These are phyloP conservation scores for Brachionus plicatilis DNA, from an alignment of 1,140 invertebrate species.

Conservation along the genomic window DNA sequence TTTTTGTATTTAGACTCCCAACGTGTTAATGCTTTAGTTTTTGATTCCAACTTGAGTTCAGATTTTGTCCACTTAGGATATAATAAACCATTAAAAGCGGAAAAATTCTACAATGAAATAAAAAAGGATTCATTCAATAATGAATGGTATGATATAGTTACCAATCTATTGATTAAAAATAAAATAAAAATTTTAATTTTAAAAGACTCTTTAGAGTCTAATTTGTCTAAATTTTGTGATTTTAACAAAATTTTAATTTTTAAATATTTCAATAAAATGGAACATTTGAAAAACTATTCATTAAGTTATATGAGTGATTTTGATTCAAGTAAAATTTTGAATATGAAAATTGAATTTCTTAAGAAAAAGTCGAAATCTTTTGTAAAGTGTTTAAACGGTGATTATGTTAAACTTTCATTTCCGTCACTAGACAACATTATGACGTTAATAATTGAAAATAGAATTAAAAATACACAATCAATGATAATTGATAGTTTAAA, in stretches of 20 bases:
- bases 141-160: neutral
- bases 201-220: neutral
- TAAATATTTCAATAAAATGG: neutral
- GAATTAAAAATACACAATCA: neutral
- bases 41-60: neutral
- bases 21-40: neutral
- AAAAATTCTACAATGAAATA: neutral
- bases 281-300: neutral
- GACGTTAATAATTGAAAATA: neutral
- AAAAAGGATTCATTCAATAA: neutral
- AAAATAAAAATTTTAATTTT: neutral
- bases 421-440: neutral
- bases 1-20: neutral
- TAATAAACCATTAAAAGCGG: neutral
- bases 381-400: neutral
- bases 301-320: neutral
- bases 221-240: neutral
- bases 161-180: neutral
- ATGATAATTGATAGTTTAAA: neutral
- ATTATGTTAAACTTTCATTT: neutral
- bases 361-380: neutral
- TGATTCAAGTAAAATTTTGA: neutral
- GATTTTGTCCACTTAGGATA: neutral
- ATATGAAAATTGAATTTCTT: neutral
- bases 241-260: neutral